Evolutionary conservation across 2,888 invertebrate species (phyloP).

Genomic region (Apamea epomidion): DNA sequence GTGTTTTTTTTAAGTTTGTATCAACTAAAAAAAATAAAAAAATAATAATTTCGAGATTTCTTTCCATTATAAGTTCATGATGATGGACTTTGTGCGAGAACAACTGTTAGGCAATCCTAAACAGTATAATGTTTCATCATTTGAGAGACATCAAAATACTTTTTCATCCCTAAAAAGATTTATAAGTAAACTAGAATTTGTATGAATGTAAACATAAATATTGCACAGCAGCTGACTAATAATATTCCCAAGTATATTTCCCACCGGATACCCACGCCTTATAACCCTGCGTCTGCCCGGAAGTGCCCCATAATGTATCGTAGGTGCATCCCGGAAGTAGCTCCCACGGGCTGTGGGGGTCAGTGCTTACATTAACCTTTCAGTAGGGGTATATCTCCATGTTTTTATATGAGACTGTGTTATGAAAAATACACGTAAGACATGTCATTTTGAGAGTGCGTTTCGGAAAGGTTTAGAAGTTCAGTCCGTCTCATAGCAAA

Average conservation of each 20-base stretch:
- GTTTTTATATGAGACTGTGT: background rate
- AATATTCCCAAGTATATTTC: conserved; percentile 37
- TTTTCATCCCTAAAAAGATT: no score
- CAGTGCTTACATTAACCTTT: conserved; percentile 34
- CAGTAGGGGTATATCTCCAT: background rate
- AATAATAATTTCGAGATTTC: no score
- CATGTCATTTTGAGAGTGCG: background rate
- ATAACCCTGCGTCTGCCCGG: conserved; percentile 26
- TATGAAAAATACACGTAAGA: conserved; percentile 5
- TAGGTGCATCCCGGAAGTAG: conserved; percentile 44
- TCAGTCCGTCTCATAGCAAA: no score
- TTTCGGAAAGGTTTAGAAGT: background rate
- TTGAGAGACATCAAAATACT: background rate
- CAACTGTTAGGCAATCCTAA: background rate
- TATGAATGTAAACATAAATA: background rate
- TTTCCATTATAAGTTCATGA: no score
- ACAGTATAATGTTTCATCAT: background rate
- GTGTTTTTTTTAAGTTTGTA: no score
- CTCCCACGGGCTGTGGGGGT: conserved; percentile 33
- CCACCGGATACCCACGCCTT: conserved; percentile 30
- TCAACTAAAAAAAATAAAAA: no score
- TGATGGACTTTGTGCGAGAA: background rate
- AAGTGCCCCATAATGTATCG: conserved; percentile 51
- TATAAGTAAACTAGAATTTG: background rate
- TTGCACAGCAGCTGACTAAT: background rate